Evolutionary conservation across 1,140 invertebrate genomes (phyloP), one percentile per base, ranked within the genome.

Genomic region (Anthonomus grandis): DNA sequence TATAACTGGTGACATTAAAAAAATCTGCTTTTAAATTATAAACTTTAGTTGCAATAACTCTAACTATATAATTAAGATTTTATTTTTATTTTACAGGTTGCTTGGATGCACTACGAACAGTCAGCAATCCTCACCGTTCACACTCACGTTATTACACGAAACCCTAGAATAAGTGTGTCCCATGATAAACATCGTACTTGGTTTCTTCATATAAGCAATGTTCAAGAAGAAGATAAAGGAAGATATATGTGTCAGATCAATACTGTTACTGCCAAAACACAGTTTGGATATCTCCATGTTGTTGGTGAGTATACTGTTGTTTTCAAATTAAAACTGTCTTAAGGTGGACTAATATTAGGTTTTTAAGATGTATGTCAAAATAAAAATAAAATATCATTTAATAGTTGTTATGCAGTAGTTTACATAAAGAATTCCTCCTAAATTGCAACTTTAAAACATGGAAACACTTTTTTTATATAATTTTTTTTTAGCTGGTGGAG

Each of bases 201-300:
- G 91, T 90, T 88, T 74, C 81, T 95, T 65, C 90, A 94, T 77
- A 94, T 95, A 68, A 88, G 84, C 60, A 88, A 93, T 65, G 90
- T 95, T 22, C 86, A 93, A 59, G 87, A 94, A 74, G 87, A 88
- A 67, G 94, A 97, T 76, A 85, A 88, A 61, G 94, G 94, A 24
- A 81, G 87, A 21, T 97, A 96, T 76, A 94, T 95, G 89, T 96
- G 94, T 73, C 94, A 97, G 78, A 91, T 97, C 68, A 97, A 96
- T 75, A 95, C 94, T 0, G 91, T 91, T 59, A 91, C 90, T 22
- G 90, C 87, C 48, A 93, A 93, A 78, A 93, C 91, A 15, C 90
- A 93, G 71, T 91, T 91, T 61, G 94, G 91, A 54, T 94, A 91
- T 73, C 78, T 97, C 15, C 87, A 94, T 71, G 91, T 97, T 64